These are phyloP conservation scores for Melanotus villosus DNA, from an alignment of 2,888 invertebrate genomes.

Conservation along the genomic window DNA sequence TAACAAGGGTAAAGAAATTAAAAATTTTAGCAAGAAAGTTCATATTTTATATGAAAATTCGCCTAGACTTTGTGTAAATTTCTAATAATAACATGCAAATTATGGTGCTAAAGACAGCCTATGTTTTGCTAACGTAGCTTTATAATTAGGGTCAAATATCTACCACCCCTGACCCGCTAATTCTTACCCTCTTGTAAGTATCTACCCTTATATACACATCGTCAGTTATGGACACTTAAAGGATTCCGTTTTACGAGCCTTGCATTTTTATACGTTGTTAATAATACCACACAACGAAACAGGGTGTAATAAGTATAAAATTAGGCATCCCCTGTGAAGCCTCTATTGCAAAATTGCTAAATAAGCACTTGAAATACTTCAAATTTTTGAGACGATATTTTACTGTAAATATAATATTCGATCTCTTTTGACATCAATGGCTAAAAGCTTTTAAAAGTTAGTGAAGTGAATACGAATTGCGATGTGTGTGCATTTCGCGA, in stretches of 20 bases:
- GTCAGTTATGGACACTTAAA: slow-evolving; percentile 26
- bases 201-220: slow-evolving; percentile 10
- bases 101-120: neutral
- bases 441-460: slow-evolving; percentile 54
- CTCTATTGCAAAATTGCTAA: neutral
- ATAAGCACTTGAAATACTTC: neutral
- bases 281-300: neutral
- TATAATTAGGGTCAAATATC: slow-evolving; percentile 14
- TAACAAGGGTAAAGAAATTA: too few relatives aligned
- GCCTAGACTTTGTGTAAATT: neutral
- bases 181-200: slow-evolving; percentile 27
- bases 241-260: slow-evolving; percentile 12
- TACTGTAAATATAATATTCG: slow-evolving; percentile 10
- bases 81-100: slow-evolving; percentile 8
- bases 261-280: slow-evolving; percentile 17
- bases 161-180: slow-evolving; percentile 16
- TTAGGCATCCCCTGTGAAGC: slow-evolving; percentile 12
- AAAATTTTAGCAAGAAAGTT: too few relatives aligned
- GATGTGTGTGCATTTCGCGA: too few relatives aligned
- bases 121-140: neutral
- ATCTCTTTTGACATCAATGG: slow-evolving; percentile 54
- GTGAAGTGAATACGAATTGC: slow-evolving; percentile 5
- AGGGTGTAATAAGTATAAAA: slow-evolving; percentile 9
- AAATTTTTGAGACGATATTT: slow-evolving; percentile 19
- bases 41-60: too few relatives aligned